phyloP scores from a whole-genome alignment of 2,113 vertebrate species.

The Pongo pygmaeus region DNA sequence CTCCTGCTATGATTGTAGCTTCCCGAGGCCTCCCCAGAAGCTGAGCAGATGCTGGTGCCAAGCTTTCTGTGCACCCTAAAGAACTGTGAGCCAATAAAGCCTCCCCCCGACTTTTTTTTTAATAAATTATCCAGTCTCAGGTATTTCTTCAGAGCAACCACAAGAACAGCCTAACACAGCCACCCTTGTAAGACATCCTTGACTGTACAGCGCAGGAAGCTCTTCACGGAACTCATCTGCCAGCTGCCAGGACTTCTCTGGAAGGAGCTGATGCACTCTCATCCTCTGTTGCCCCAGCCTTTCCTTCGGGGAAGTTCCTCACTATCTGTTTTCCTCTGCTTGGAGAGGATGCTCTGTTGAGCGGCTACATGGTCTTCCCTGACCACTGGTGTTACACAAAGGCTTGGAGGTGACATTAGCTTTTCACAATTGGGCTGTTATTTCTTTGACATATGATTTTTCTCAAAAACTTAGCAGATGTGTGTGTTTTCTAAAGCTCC shows the following conservation, averaged over 20 bases:
- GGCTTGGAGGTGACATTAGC: background rate
- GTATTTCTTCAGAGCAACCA: too few species aligned
- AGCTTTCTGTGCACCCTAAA: too few species aligned
- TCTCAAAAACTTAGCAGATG: background rate
- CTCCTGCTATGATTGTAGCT: too few species aligned
- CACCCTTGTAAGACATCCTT: background rate
- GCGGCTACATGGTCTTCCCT: background rate
- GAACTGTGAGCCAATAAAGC: too few species aligned
- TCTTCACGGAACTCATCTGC: background rate
- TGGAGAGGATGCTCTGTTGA: too few species aligned
- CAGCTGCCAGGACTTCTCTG: background rate
- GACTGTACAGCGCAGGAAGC: fast-evolving
- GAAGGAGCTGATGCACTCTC: background rate
- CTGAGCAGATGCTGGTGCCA: too few species aligned
- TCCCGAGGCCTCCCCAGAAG: too few species aligned
- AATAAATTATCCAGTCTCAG: too few species aligned
- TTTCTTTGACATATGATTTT: background rate
- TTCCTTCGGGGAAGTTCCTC: background rate
- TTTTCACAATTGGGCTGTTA: background rate
- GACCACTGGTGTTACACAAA: fast-evolving
- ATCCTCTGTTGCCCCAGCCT: background rate
- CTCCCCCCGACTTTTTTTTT: too few species aligned
- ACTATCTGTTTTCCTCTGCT: background rate
- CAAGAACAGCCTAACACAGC: too few species aligned
- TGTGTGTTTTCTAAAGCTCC: background rate